Conservation (phyloP, 2,113 vertebrate genomes). For the Megaceryle torquata region DNA sequence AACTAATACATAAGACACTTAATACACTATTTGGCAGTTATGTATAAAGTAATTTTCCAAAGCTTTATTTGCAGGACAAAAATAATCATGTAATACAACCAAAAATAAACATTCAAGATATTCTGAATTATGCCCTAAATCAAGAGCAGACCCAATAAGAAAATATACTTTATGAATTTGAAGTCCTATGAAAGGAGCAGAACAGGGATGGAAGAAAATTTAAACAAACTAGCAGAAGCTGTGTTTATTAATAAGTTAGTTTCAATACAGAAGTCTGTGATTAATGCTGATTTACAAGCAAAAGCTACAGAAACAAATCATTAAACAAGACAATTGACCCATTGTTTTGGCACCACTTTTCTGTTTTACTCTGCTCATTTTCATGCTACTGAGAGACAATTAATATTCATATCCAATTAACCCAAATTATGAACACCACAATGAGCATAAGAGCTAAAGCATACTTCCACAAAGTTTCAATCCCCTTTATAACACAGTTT, state of each 20-base stretch:
- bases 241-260: not conserved
- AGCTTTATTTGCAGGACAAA: not conserved
- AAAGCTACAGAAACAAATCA: not conserved
- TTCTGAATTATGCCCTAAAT: not conserved
- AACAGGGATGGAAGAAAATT: not conserved
- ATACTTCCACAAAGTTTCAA: not conserved
- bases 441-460: not conserved
- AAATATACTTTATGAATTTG: not conserved
- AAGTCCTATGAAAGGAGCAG: not conserved
- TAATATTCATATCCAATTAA: not conserved
- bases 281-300: not conserved
- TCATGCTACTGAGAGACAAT: not conserved
- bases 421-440: not conserved
- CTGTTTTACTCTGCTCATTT: not conserved
- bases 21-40: not conserved
- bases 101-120: not conserved
- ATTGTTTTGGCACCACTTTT: not conserved
- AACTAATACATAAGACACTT: not conserved
- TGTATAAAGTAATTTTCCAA: not conserved
- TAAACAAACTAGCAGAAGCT: not conserved
- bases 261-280: not conserved
- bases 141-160: not conserved
- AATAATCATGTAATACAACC: not conserved
- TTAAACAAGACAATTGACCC: not conserved
- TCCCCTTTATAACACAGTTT: not conserved